phyloP scores from a whole-genome alignment of 2,797 vertebrate species.

The Sebastiscus tertius region DNA sequence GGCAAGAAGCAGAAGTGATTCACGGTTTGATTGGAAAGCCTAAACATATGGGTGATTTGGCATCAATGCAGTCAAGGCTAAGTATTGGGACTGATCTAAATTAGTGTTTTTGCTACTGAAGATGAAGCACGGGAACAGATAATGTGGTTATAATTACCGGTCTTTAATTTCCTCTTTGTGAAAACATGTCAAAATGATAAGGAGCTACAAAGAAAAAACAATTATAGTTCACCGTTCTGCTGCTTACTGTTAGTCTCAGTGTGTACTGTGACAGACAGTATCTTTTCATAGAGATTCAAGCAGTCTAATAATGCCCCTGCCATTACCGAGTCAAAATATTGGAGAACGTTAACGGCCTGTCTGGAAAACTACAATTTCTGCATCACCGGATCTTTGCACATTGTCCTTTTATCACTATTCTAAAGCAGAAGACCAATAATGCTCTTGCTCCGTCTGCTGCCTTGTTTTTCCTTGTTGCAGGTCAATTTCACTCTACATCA shows the following conservation, averaged over 20 bases:
- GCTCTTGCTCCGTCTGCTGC: not conserved
- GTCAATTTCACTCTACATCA: slow-evolving; percentile 46
- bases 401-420: slow-evolving; percentile 31
- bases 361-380: slow-evolving; percentile 26
- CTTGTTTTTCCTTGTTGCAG: slow-evolving; percentile 18
- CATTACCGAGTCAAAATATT: slow-evolving; percentile 43
- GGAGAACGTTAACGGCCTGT: slow-evolving; percentile 27
- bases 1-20: not conserved
- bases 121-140: slow-evolving; percentile 12
- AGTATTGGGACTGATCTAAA: slow-evolving; percentile 4
- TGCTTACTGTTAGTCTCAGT: slow-evolving; percentile 5
- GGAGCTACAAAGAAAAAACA: slow-evolving; percentile 1
- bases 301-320: slow-evolving; percentile 39
- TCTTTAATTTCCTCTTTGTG: slow-evolving; percentile 28
- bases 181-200: slow-evolving; percentile 51
- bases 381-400: slow-evolving; percentile 7
- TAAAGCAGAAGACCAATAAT: slow-evolving; percentile 39
- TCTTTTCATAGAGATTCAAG: slow-evolving; percentile 36
- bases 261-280: slow-evolving; percentile 12
- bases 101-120: not conserved
- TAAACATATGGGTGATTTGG: not conserved
- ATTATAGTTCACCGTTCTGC: slow-evolving; percentile 1
- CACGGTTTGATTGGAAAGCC: slow-evolving; percentile 1
- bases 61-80: not conserved
- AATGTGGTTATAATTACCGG: slow-evolving; percentile 25